Evolutionary conservation across 2,888 invertebrate genomes (phyloP).

Genomic region (Phasia obesa): DNA sequence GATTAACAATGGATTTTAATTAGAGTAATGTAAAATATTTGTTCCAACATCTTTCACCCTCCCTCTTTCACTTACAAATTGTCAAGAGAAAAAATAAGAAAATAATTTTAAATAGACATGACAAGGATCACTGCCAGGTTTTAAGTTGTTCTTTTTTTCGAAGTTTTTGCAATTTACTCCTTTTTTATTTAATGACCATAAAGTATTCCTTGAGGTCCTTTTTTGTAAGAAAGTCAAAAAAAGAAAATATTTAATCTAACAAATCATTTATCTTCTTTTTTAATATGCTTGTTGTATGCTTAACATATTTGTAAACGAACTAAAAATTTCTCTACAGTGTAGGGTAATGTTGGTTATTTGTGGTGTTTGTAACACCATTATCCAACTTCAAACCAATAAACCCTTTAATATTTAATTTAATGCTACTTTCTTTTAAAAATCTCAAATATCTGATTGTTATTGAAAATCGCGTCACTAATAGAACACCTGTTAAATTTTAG

Average conservation of each 20-base stretch:
- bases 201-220: slow-evolving; percentile 36
- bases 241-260: slow-evolving; percentile 51
- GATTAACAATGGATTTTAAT: slow-evolving; percentile 69
- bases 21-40: slow-evolving; percentile 56
- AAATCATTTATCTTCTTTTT: slow-evolving; percentile 59
- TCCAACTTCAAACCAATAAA: too few species aligned
- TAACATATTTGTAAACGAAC: not conserved
- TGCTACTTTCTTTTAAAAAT: too few species aligned
- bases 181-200: slow-evolving; percentile 44
- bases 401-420: too few species aligned
- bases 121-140: slow-evolving; percentile 39
- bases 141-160: not conserved
- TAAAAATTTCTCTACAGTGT: not conserved
- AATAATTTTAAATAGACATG: slow-evolving; percentile 40
- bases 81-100: slow-evolving; percentile 11
- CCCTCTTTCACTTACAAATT: not conserved
- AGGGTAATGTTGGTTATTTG: too few species aligned
- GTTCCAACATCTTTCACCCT: not conserved
- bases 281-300: not conserved
- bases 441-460: too few species aligned
- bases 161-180: too few species aligned
- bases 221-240: slow-evolving; percentile 18
- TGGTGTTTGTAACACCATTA: too few species aligned
- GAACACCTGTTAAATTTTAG: too few species aligned
- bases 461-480: too few species aligned